Evolutionary conservation across 53 echinoderm and acorn worm species (phyloP), one percentile per base, ranked within the genome.

Genomic region (Luidia sarsii): DNA sequence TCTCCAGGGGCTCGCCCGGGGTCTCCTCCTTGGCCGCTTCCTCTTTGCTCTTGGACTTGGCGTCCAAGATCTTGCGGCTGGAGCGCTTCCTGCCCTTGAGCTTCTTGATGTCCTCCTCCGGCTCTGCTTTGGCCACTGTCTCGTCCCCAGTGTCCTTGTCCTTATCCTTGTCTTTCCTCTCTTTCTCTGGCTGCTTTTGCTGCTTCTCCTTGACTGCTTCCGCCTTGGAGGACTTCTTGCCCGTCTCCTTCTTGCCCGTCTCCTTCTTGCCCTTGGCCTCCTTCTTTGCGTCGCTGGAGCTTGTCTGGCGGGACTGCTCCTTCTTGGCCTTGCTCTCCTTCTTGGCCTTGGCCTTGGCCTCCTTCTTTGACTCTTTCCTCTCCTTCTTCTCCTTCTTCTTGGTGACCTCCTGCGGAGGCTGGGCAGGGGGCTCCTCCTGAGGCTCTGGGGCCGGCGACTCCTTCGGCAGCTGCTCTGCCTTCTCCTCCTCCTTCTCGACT

Each of bases 81-180:
- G 81, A 69, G 48, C 83, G 90, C 74, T 86, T 94, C 50, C 85
- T 83, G 22, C 85, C 86, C 38, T 90, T 94, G 60, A 62, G 73
- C 70, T 82, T 90, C 81, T 87, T 87, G n/a, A 49, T 72, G 14
- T 90, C 53, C 38, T 81, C 88, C 79, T 81, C 80, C 72, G 65
- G 28, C 52, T 80, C 60, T 36, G 38, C 7, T 38, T 79, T 69
- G 68, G 39, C 37, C 31, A 16, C 25, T 4, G 38, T 18, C 60
- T 81, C 48, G 34, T 72, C 82, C 36, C 49, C 61, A 21, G 19
- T 49, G 45, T 48, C 72, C 50, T 83, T 71, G 24, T 59, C 80
- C 43, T 68, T 33, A 20, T 18, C n/a, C 53, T 82, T 57, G 24
- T 70, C 52, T 24, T 38, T 48, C 22, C 38, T 63, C 50, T 49